A percentile compares a stretch with the other conserved stretches of the same genome.
Evolutionary conservation across 2,888 invertebrate species (phyloP).

Genomic region (Temnothorax rugatulus): DNA sequence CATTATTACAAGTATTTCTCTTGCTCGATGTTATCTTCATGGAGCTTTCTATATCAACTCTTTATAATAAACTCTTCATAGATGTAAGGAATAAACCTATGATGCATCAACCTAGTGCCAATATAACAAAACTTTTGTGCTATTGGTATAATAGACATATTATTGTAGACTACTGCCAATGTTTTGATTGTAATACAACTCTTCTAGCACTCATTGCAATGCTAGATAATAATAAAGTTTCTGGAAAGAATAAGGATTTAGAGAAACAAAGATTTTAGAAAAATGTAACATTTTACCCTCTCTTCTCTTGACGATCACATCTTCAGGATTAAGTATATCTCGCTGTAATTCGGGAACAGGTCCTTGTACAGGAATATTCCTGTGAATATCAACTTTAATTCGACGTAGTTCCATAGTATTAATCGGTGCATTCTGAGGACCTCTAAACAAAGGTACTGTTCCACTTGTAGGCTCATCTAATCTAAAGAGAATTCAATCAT

Average conservation of each 20-base stretch:
- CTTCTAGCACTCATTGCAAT: background rate
- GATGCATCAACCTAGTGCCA: background rate
- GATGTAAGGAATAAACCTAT: background rate
- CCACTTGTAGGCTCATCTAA: constrained; percentile 64
- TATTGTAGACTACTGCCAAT: background rate
- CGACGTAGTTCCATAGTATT: constrained; percentile 69
- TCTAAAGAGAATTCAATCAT: constrained; percentile 61
- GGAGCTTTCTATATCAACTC: background rate
- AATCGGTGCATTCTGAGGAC: constrained; percentile 74
- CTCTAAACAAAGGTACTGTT: constrained; percentile 73
- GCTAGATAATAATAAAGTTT: constrained; percentile 1
- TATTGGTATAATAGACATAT: background rate
- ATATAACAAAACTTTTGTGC: background rate
- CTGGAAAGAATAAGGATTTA: constrained; percentile 34
- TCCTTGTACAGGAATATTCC: constrained; percentile 68
- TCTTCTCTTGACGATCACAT: constrained; percentile 77
- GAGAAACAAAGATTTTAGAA: constrained; percentile 20
- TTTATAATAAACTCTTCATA: background rate
- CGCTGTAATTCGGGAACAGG: constrained; percentile 68
- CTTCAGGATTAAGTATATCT: constrained; percentile 77
- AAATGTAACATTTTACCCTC: constrained; percentile 73
- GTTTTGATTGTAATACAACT: background rate
- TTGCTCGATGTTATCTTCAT: background rate
- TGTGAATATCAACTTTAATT: constrained; percentile 77
- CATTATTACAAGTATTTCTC: background rate